Evolutionary conservation across 2,113 vertebrate genomes (phyloP).

Genomic region (Oenanthe oenanthe): DNA sequence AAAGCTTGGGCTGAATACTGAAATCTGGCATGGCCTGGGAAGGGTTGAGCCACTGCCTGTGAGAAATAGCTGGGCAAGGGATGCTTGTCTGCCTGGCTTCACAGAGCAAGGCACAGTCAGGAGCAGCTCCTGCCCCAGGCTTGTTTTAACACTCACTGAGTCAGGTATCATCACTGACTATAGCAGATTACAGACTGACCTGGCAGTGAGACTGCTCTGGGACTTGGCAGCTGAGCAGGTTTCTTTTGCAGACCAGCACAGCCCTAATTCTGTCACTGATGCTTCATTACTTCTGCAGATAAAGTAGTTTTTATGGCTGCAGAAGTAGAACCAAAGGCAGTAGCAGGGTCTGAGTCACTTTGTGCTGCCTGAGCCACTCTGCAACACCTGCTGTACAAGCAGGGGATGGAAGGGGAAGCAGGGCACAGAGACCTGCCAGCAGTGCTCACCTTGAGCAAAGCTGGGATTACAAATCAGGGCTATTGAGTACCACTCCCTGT

Average conservation of each 20-base stretch:
- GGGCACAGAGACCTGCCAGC: background rate
- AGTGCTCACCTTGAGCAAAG: background rate
- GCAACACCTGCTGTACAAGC: background rate
- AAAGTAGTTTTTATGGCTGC: background rate
- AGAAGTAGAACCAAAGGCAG: background rate
- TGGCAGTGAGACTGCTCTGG: background rate
- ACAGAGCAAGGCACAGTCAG: background rate
- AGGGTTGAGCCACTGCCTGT: background rate
- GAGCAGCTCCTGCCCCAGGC: background rate
- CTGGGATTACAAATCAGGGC: background rate
- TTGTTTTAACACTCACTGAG: background rate
- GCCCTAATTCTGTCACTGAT: background rate
- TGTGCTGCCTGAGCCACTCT: background rate
- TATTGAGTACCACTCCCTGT: rapidly evolving
- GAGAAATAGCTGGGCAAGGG: background rate
- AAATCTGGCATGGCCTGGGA: background rate
- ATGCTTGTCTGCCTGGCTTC: background rate
- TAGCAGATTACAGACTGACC: background rate
- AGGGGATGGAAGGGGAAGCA: background rate
- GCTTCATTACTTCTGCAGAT: background rate
- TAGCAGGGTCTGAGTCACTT: background rate
- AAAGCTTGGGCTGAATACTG: background rate
- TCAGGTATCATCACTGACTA: background rate
- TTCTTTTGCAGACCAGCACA: background rate
- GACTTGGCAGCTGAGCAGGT: background rate